Evolutionary conservation across 2,888 invertebrate genomes (phyloP), one percentile per base, ranked within the genome.

Genomic region (Tupiocoris notatus): DNA sequence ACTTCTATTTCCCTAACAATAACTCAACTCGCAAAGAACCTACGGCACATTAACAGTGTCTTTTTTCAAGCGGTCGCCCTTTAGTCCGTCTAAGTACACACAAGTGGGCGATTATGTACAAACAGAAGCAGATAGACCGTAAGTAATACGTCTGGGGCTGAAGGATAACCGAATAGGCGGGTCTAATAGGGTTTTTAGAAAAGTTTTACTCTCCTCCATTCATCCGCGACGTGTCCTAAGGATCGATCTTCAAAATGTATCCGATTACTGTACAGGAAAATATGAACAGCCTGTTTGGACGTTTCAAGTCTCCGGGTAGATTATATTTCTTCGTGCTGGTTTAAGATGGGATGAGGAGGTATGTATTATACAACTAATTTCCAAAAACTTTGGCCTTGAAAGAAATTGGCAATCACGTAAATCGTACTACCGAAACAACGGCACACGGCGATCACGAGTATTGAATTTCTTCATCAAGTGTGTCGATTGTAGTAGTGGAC

Each of bases 51-150:
- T 61, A 54, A 73, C 21, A 73, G 62, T 73, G 62, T 73, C 73
- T 73, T 73, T 73, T 73, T 73, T 73, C 73, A 73, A 73, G 22
- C 63, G 39, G 63, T 73, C 39, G 39, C 39, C 54, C 75, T 65
- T 65, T 75, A 64, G 75, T 75, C 75, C 75, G 64, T 71, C 24
- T 2, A 66, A 75, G 75, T 75, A 75, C 65, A 65, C 65, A 65
- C 65, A 56, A 75, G 25, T 24, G 65, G 16, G 20, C 75, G 75
- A 66, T 65, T 75, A 75, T 75, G 75, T 64, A 75, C 75, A 75
- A 75, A 75, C 75, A 75, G 21, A 24, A 39, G 18, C 73, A 25
- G 58, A 63, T 73, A 73, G 73, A 73, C 73, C 54, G 73, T 57
- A 73, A 73, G 73, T 73, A 62, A 73, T 73, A 73, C 56, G 73